Percentiles rank a stretch among this genome's conserved stretches.
Conservation (phyloP, 1,140 invertebrate genomes). For the Littorina saxatilis region DNA sequence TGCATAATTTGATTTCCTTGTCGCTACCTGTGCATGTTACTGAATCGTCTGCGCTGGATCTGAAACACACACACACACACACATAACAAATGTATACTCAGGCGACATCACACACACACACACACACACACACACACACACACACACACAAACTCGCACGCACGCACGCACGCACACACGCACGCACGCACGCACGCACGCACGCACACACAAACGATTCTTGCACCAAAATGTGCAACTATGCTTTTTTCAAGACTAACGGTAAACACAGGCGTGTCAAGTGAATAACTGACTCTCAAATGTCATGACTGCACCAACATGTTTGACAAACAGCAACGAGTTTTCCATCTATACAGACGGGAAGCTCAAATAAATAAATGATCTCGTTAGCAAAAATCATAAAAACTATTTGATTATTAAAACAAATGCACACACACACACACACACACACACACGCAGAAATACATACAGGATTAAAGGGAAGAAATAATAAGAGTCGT, state of each 20-base stretch:
- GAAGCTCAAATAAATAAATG: too few species aligned
- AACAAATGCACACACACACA: too few species aligned
- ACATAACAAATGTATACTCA: background rate
- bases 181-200: background rate
- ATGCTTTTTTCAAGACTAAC: background rate
- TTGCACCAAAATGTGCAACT: background rate
- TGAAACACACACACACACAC: slow-evolving; percentile 28
- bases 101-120: background rate
- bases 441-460: too few species aligned
- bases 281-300: too few species aligned
- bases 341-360: too few species aligned
- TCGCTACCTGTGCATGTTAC: slow-evolving; percentile 19
- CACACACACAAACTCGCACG: slow-evolving; percentile 4
- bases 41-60: slow-evolving; percentile 20
- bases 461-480: too few species aligned
- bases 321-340: too few species aligned
- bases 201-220: slow-evolving; percentile 10
- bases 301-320: too few species aligned
- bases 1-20: slow-evolving; percentile 37
- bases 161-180: background rate
- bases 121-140: slow-evolving; percentile 6
- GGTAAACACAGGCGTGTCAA: too few species aligned
- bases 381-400: too few species aligned
- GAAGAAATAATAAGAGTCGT: too few species aligned
- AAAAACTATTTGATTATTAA: too few species aligned